Base-by-base conservation (phyloP, 2,113 vertebrate genomes). In the Prinia subflava region DNA sequence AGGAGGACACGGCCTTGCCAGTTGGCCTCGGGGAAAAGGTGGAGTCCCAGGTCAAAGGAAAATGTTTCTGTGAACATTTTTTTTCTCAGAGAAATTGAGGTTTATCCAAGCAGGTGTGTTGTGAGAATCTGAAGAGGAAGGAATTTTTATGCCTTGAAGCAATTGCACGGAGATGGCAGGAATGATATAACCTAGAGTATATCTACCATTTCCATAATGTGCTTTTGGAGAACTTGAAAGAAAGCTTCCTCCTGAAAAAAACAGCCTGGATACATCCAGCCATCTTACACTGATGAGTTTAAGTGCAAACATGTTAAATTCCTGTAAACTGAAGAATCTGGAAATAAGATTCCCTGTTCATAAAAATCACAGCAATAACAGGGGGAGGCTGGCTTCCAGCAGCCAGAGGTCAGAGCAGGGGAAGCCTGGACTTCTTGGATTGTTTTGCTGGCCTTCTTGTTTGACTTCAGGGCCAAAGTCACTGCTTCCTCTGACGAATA, bases 61-160 rank as follows among this genome's bases (percentile, higher is more conserved):
- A 96, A 97, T 37, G 79, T 91, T 93, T 95, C 93, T 94, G 47
- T 95, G 83, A 96, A 85, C 46, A 28, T 70, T 65, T 91, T 95
- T 87, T 95, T 94, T 41, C 86, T 95, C 76, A 87, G 79, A 89
- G 75, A 88, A 96, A 83, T 12, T 95, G 89, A 96, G n/a, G 37
- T 85, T 94, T 96, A 93, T 95, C 95, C 90, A 97, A 96, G 71
- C 94, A 97, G 94, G 92, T 96, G 91, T 96, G 91, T 57, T 96
- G 75, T 95, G 94, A 96, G 97, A 97, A 96, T 89, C 46, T 88
- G 64, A 95, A 95, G 83, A 97, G 75, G 91, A 95, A 97, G 93
- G 75, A 91, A 91, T 96, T 95, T 96, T 93, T 89, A 71, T 96
- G 79, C 91, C 95, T 96, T 82, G 56, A 96, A 96, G 85, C 87